Evolutionary conservation across 2,113 vertebrate species (phyloP), one percentile per base, ranked within the genome.

Genomic region (Myotis lucifugus): DNA sequence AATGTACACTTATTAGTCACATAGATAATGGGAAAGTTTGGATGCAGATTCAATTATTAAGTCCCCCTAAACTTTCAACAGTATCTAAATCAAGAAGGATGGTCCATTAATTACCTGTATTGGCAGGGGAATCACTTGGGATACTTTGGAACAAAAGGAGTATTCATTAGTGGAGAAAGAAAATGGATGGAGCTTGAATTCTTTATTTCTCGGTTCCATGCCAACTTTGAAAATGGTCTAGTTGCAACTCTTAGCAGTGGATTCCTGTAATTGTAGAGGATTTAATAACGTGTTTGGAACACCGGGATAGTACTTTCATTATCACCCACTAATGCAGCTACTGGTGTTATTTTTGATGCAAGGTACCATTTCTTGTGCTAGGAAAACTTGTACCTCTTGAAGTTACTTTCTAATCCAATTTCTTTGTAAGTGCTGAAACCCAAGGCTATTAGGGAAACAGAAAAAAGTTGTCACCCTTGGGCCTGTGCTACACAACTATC

Each of bases 101-200:
- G 86, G 79, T 94, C 79, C 97, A 97, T 97, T 97, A 97, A 97
- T 97, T 97, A 97, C 97, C 93, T 96, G 85, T 61, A 95, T 76
- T 95, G 78, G 93, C 96, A 96, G 67, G 94, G 56, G 83, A 96
- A 94, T 94, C 94, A 95, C 83, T 96, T 90, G 88, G 90, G 91
- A 97, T 89, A 77, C 85, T 94, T 95, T 95, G 96, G 94, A 97
- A 94, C 92, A 96, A 96, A 96, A 95, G 93, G 89, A 97, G 84
- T 94, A 95, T 97, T 97, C 97, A 96, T 97, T 97, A 97, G 95
- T 88, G 50, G 94, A 95, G 72, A 91, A 88, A 97, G 96, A 95
- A 97, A 97, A 95, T 95, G 96, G 96, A 96, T 82, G 91, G 67
- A 93, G 66, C 79, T 90, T 89, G 94, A 95, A 70, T 79, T 89